phyloP scores from a whole-genome alignment of 2,113 vertebrate genomes.

The Chloebia gouldiae region DNA sequence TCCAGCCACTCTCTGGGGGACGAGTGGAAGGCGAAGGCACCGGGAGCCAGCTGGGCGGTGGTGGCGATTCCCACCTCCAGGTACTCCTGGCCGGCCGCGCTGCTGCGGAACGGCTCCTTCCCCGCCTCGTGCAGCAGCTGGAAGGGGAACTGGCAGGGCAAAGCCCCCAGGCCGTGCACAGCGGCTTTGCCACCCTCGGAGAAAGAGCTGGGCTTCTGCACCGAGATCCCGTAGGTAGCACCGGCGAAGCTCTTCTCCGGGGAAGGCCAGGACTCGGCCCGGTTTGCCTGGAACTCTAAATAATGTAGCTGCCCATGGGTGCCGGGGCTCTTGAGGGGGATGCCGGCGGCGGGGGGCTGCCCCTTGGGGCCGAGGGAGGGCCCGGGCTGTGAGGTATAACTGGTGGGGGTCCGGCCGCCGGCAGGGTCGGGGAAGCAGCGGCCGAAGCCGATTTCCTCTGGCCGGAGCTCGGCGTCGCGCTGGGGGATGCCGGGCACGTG shows the following conservation, averaged over 20 bases:
- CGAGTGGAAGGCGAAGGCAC: constrained; percentile 77
- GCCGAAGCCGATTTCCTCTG: constrained; percentile 79
- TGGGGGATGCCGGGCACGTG: constrained; percentile 79
- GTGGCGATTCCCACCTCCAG: constrained; percentile 61
- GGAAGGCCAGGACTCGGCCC: constrained; percentile 81
- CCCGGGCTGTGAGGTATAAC: constrained; percentile 87
- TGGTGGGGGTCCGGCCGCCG: constrained; percentile 80
- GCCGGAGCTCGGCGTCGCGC: constrained; percentile 78
- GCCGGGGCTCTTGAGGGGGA: constrained; percentile 64
- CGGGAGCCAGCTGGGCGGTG: constrained; percentile 72
- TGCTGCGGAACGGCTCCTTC: constrained; percentile 74
- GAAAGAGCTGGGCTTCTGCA: constrained; percentile 78
- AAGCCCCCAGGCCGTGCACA: constrained; percentile 60
- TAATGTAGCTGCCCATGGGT: constrained; percentile 79
- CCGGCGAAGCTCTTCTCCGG: constrained; percentile 84
- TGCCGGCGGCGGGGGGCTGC: constrained; percentile 60
- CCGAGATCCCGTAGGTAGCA: constrained; percentile 79
- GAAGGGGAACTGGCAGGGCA: constrained; percentile 83
- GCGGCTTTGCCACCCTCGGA: constrained; percentile 75
- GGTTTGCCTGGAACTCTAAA: constrained; percentile 80
- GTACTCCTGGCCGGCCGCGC: constrained; percentile 72
- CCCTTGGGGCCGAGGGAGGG: constrained; percentile 48
- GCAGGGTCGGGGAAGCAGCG: constrained; percentile 82
- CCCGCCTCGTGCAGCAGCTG: constrained; percentile 75
- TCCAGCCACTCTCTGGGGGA: constrained; percentile 78